These are phyloP conservation scores for Megaceryle torquata DNA, from an alignment of 2,113 vertebrate species.

Conservation along the genomic window DNA sequence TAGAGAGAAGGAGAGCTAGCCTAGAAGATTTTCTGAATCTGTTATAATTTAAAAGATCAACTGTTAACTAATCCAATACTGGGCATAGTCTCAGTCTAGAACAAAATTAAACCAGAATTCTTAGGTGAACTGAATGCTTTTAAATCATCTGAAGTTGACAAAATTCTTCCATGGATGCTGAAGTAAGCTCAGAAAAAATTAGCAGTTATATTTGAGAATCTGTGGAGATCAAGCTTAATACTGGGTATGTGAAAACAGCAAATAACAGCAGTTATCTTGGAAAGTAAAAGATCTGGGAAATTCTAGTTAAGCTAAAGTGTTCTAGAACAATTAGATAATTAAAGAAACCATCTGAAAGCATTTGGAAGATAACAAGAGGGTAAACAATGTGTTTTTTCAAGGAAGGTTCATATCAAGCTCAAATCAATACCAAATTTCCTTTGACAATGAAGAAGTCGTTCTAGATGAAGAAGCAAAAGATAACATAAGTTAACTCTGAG, in stretches of 20 bases:
- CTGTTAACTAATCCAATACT: not conserved
- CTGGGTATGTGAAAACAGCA: not conserved
- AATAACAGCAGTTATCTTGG: not conserved
- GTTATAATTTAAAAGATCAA: not conserved
- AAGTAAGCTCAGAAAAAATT: not conserved
- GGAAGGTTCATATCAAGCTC: not conserved
- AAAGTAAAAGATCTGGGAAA: not conserved
- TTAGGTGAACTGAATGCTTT: not conserved
- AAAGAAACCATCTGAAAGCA: not conserved
- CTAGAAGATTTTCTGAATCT: not conserved
- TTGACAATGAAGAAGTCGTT: not conserved
- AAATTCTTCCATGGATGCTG: not conserved
- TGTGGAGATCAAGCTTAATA: not conserved
- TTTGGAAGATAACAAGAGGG: not conserved
- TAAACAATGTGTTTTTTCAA: conserved; percentile 4
- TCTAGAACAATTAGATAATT: not conserved
- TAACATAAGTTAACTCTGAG: not conserved
- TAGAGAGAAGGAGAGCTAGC: not conserved
- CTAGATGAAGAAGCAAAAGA: not conserved
- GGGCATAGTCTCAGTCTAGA: not conserved
- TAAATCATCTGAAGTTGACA: not conserved
- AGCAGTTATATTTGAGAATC: not conserved
- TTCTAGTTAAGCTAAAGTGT: not conserved
- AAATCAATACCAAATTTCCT: not conserved
- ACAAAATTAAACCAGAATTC: not conserved